These are phyloP conservation scores for Lagodon rhomboides DNA, from an alignment of 2,797 vertebrate species.

Conservation along the genomic window DNA sequence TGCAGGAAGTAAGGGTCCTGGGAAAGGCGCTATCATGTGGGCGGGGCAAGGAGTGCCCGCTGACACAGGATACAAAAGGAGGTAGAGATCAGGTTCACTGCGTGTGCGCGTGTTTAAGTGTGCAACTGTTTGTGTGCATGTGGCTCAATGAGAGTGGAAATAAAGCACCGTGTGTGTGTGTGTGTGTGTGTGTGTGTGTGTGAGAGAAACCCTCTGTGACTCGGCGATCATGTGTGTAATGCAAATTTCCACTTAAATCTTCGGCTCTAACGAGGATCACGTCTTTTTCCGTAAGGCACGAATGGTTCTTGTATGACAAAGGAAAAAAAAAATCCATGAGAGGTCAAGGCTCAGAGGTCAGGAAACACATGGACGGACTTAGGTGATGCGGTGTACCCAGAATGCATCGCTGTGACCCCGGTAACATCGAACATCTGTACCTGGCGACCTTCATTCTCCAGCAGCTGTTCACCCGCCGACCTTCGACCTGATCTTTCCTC, in stretches of 20 bases:
- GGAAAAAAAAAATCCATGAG: constrained; percentile 42
- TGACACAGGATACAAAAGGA: constrained; percentile 81
- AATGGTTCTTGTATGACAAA: constrained; percentile 43
- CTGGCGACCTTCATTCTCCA: constrained; percentile 76
- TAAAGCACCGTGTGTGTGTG: constrained; percentile 42
- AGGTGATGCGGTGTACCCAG: constrained; percentile 71
- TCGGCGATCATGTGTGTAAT: constrained; percentile 48
- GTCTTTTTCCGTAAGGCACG: constrained; percentile 28
- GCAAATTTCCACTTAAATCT: constrained; percentile 52
- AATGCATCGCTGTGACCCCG: constrained; percentile 77
- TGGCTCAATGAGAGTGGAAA: constrained; percentile 47
- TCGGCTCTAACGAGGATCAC: constrained; percentile 31
- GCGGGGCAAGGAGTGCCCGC: constrained; percentile 80
- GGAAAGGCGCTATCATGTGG: constrained; percentile 84
- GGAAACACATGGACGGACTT: constrained; percentile 75
- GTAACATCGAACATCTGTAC: constrained; percentile 85
- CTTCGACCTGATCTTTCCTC: constrained; percentile 66
- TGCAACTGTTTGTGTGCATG: constrained; percentile 68
- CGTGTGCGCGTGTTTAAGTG: constrained; percentile 62
- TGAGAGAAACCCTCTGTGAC: constrained; percentile 22
- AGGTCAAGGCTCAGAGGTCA: constrained; percentile 66
- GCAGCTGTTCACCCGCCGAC: constrained; percentile 76
- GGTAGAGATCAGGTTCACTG: constrained; percentile 82
- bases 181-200: constrained; percentile 25
- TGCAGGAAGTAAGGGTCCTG: constrained; percentile 87